phyloP scores from a whole-genome alignment of 2,113 vertebrate genomes.

The Microcebus ravelobensis region DNA sequence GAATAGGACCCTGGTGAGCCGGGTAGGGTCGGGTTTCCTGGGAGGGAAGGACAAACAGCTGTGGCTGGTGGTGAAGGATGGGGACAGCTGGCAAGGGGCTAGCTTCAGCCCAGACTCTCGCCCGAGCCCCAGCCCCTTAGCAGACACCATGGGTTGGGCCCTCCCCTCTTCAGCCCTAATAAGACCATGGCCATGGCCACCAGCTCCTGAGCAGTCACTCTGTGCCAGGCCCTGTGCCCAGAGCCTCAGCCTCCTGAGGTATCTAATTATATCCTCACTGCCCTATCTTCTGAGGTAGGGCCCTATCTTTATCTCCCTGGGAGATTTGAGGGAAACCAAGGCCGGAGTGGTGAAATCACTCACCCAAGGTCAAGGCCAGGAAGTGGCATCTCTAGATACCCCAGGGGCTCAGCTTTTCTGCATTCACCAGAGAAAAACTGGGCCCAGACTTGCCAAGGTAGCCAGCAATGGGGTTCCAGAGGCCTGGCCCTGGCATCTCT shows the following conservation, averaged over 20 bases:
- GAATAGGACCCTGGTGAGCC: constrained; percentile 45
- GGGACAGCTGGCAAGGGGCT: constrained; percentile 59
- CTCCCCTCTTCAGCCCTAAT: constrained; percentile 25
- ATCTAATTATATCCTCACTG: constrained; percentile 72
- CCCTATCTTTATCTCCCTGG: constrained; percentile 75
- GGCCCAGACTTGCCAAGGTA: background rate
- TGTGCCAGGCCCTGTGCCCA: background rate
- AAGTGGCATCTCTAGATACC: constrained; percentile 42
- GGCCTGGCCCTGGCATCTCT: background rate
- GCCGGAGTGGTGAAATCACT: constrained; percentile 13
- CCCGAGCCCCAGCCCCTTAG: constrained; percentile 18
- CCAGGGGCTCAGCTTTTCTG: background rate
- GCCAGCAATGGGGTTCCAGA: background rate
- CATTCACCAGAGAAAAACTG: constrained; percentile 28
- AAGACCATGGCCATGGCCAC: constrained; percentile 43
- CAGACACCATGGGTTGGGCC: background rate
- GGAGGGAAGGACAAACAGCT: constrained; percentile 67
- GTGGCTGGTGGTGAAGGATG: constrained; percentile 72
- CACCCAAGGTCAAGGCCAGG: constrained; percentile 72
- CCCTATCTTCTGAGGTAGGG: constrained; percentile 73
- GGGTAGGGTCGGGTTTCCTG: constrained; percentile 53
- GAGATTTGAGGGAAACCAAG: constrained; percentile 63
- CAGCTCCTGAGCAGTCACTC: background rate
- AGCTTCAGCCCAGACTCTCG: background rate
- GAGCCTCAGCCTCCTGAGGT: constrained; percentile 23